Base-by-base conservation (phyloP, 2,113 vertebrate genomes). In the Daubentonia madagascariensis region DNA sequence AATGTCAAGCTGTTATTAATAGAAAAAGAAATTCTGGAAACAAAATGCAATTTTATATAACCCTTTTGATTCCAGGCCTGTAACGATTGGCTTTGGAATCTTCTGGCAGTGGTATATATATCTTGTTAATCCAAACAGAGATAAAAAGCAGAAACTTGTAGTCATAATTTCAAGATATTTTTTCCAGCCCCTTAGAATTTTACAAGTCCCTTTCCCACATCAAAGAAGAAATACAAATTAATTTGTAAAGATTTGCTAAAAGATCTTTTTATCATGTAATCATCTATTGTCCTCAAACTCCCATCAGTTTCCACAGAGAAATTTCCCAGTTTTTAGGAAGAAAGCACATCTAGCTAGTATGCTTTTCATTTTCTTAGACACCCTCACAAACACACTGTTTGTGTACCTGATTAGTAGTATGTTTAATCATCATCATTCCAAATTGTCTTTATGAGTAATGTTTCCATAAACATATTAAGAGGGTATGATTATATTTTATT, bases 11-110 rank as follows among this genome's bases (percentile, higher is more conserved):
- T 90, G 1, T 75, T 80, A n/a, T n/a, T n/a, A n/a, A n/a, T n/a
- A 80, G 91, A 72, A 81, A 90, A 84, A 89, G 52, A 94, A 94
- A 91, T 92, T 67, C 54, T 40, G 68, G 32, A 75, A 83, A 92
- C 61, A 80, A 96, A 91, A 87, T 75, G 43, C 37, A 35, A 73
- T 80, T 43, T 45, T 92, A 72, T 43, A 23, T 37, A 43, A 43
- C 4, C 25, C n/a, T 61, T 91, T 87, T 59, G 73, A 90, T 88
- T 84, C 59, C 50, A 75, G 70, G 11, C 17, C 89, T 78, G 4
- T 37, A 32, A 50, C 67, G 12, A 61, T 35, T 43, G 30, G 22
- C 79, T 94, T 92, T 79, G 68, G 37, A 83, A 85, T 25, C 54
- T 89, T 61, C 80, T 20, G 20, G 28, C 32, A 59, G 3, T 52